Evolutionary conservation across 2,888 invertebrate genomes (phyloP).

Genomic region (Leucoma salicis): DNA sequence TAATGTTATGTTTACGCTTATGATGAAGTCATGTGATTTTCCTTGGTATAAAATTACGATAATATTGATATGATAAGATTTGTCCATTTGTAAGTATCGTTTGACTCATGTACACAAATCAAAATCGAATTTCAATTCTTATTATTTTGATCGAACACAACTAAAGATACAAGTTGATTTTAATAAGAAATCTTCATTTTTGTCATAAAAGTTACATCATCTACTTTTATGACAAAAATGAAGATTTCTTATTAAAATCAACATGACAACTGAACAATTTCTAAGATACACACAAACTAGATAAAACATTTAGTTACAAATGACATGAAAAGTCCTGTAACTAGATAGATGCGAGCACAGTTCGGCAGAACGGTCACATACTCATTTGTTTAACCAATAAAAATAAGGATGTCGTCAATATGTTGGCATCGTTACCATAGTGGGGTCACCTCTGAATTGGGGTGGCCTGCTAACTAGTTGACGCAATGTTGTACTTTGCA

Average conservation of each 20-base stretch:
- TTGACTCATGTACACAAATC: not conserved
- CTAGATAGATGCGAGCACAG: constrained; percentile 60
- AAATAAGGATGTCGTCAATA: constrained; percentile 82
- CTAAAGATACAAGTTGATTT: too few relatives aligned
- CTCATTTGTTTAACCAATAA: constrained; percentile 71
- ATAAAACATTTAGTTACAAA: constrained; percentile 21
- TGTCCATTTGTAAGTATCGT: not conserved
- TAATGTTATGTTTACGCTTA: too few relatives aligned
- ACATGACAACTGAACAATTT: too few relatives aligned
- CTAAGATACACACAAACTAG: constrained; percentile 17
- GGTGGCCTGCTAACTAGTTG: constrained; percentile 41
- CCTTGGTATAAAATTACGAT: not conserved
- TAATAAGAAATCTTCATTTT: too few relatives aligned
- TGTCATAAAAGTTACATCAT: too few relatives aligned
- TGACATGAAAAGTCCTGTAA: constrained; percentile 39
- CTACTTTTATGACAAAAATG: too few relatives aligned
- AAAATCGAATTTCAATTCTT: not conserved
- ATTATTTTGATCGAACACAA: too few relatives aligned
- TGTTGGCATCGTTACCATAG: constrained; percentile 70
- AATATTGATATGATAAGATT: too few relatives aligned
- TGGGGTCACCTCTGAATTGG: constrained; percentile 65
- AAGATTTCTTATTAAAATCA: too few relatives aligned
- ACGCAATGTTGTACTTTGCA: constrained; percentile 33
- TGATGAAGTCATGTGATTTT: too few relatives aligned
- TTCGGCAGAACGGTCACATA: constrained; percentile 70